phyloP scores from a whole-genome alignment of 2,113 vertebrate species.

The Diglossa brunneiventris region DNA sequence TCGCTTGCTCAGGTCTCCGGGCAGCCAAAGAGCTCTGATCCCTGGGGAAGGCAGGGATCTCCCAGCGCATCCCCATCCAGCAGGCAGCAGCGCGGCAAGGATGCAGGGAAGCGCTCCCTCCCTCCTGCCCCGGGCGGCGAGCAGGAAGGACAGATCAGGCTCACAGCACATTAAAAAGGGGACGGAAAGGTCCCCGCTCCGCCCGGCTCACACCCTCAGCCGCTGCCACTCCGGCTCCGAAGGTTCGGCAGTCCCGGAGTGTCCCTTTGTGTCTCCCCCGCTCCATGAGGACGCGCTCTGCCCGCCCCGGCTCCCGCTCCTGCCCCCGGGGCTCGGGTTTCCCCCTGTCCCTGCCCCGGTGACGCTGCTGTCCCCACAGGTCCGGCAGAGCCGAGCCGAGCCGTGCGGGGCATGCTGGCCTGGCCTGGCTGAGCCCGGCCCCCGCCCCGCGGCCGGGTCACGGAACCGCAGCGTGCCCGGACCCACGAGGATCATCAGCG shows the following conservation, averaged over 20 bases:
- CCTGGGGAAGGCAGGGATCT: not conserved
- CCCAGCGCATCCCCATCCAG: fast-evolving
- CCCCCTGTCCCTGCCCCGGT: not conserved
- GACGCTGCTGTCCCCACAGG: not conserved
- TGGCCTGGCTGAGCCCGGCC: not conserved
- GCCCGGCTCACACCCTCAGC: not conserved
- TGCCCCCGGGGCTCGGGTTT: constrained; percentile 10
- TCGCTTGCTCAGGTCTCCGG: not conserved
- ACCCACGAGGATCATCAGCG: fast-evolving
- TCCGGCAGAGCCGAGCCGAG: not conserved
- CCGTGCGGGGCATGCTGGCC: not conserved
- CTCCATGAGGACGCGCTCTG: not conserved
- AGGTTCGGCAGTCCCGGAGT: not conserved
- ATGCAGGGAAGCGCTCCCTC: not conserved
- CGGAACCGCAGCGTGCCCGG: fast-evolving
- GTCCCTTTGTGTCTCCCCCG: not conserved
- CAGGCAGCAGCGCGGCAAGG: not conserved
- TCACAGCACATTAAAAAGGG: fast-evolving
- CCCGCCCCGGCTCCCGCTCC: not conserved
- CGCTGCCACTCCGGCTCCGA: not conserved
- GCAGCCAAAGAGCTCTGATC: not conserved
- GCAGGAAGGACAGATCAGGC: fast-evolving
- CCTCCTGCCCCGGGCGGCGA: fast-evolving
- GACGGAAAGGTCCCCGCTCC: fast-evolving
- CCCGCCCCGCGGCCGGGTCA: not conserved